Conservation (phyloP, 2,888 invertebrate genomes). For the Drosophila meridiana region DNA sequence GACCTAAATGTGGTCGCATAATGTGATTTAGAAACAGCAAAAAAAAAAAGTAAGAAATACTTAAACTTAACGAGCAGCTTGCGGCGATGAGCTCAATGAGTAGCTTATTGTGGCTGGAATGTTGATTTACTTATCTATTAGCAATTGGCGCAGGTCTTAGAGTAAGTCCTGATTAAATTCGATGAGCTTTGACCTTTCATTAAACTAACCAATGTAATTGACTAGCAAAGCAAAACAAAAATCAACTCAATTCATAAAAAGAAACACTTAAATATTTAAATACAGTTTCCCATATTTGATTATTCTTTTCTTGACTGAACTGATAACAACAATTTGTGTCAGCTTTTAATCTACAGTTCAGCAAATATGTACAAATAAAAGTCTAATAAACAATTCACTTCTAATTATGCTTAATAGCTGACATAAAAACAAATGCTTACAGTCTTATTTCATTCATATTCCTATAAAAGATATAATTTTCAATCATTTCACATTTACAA, state of each 20-base stretch:
- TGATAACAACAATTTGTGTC: not conserved
- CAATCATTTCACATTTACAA: not conserved
- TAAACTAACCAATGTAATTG: not conserved
- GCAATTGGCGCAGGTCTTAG: not conserved
- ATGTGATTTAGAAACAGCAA: slow-evolving; percentile 60
- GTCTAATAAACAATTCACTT: not conserved
- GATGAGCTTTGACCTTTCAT: not conserved
- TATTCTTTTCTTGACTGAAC: not conserved
- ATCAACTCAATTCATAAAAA: not conserved
- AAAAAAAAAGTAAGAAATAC: not conserved
- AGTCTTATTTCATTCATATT: too few species aligned
- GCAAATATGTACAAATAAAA: not conserved
- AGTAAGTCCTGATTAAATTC: not conserved
- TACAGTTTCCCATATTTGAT: not conserved
- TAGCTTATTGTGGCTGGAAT: slow-evolving; percentile 8
- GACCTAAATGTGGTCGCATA: slow-evolving; percentile 32
- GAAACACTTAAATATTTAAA: not conserved
- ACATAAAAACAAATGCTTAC: not conserved
- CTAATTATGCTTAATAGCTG: not conserved
- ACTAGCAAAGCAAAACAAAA: not conserved
- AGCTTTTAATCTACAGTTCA: not conserved
- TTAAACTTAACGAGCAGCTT: not conserved
- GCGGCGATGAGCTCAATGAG: slow-evolving; percentile 5
- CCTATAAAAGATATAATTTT: not conserved
- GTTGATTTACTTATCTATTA: slow-evolving; percentile 9